Percentiles rank a stretch among this genome's conserved stretches.
Conservation (phyloP, 2,113 vertebrate species). For the Paramormyrops kingsleyae region DNA sequence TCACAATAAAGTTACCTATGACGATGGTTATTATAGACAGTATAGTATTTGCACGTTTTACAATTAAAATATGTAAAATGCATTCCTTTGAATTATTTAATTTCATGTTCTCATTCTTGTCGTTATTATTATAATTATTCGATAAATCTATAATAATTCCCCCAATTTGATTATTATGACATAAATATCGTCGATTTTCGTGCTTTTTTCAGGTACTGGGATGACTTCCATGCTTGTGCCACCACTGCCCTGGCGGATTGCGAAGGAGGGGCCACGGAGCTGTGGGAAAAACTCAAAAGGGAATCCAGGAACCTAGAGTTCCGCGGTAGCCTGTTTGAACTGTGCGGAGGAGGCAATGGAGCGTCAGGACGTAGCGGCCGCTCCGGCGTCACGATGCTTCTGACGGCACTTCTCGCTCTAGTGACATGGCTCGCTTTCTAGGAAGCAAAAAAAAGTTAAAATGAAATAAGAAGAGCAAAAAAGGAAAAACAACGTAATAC, state of each 20-base stretch:
- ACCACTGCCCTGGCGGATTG: conserved; percentile 78
- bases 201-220: conserved; percentile 70
- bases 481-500: conserved; percentile 25
- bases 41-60: not conserved
- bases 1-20: not conserved
- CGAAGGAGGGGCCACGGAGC: conserved; percentile 76
- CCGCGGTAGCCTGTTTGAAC: conserved; percentile 80
- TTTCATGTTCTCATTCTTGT: not conserved
- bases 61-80: not conserved
- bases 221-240: conserved; percentile 78
- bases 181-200: not conserved
- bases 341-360: conserved; percentile 68
- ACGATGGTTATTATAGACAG: not conserved
- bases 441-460: conserved; percentile 28
- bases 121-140: not conserved
- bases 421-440: conserved; percentile 69
- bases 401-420: conserved; percentile 63
- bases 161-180: not conserved
- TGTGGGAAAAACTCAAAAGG: conserved; percentile 81
- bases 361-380: conserved; percentile 43
- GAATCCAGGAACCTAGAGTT: conserved; percentile 80
- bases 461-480: conserved; percentile 9
- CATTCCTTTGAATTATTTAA: not conserved
- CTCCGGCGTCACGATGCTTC: conserved; percentile 54
- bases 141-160: not conserved